These are phyloP conservation scores for Mus minutoides DNA, from an alignment of 2,797 vertebrate genomes.

Conservation along the genomic window DNA sequence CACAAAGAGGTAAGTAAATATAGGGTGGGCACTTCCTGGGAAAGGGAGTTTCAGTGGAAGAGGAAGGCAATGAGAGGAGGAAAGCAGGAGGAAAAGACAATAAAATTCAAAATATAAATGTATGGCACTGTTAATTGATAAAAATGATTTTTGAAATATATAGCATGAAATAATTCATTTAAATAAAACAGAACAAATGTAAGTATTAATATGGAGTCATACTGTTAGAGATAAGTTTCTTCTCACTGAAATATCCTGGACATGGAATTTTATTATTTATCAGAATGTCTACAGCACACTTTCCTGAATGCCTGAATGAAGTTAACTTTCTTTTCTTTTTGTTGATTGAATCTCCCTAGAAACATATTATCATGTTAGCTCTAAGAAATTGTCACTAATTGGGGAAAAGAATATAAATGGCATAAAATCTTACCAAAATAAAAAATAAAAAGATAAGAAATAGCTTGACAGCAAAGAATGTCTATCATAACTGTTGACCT, in stretches of 20 bases:
- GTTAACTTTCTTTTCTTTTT: constrained; percentile 12
- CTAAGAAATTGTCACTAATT: constrained; percentile 58
- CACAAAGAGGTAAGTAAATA: not conserved
- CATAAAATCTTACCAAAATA: constrained; percentile 24
- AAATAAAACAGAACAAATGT: constrained; percentile 48
- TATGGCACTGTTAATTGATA: not conserved
- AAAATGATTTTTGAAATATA: not conserved
- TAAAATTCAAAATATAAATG: not conserved
- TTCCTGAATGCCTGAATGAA: not conserved
- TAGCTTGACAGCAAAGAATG: constrained; percentile 45
- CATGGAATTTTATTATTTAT: constrained; percentile 61
- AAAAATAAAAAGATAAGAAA: constrained; percentile 15
- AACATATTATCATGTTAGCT: constrained; percentile 18
- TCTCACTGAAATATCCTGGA: constrained; percentile 27
- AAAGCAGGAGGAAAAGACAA: accelerated
- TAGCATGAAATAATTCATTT: constrained; percentile 17
- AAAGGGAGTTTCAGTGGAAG: not conserved
- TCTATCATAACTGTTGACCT: constrained; percentile 48
- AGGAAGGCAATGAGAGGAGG: not conserved
- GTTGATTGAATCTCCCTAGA: constrained; percentile 51
- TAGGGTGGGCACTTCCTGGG: not conserved
- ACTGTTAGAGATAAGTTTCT: not conserved
- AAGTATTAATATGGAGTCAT: constrained; percentile 36
- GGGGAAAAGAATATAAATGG: constrained; percentile 12
- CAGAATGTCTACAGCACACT: constrained; percentile 62